Evolutionary conservation across 1,140 invertebrate genomes (phyloP).

Genomic region (Spodoptera frugiperda): DNA sequence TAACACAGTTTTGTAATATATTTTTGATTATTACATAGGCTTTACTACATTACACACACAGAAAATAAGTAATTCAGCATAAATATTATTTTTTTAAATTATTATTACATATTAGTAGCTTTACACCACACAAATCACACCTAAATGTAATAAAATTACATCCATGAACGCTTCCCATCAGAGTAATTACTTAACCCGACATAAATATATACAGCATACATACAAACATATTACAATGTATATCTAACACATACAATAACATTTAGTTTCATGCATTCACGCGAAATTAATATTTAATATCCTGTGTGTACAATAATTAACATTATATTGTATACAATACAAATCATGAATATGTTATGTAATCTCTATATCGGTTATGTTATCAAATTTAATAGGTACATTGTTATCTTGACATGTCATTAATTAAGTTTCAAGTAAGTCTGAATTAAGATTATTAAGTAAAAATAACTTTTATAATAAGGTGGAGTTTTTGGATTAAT

Average conservation of each 20-base stretch:
- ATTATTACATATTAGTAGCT: too few relatives aligned
- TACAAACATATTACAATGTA: neutral
- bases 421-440: constrained; percentile 10
- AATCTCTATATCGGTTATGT: neutral
- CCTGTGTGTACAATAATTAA: constrained; percentile 34
- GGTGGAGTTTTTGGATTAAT: too few relatives aligned
- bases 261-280: constrained; percentile 2
- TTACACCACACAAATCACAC: too few relatives aligned
- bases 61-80: too few relatives aligned
- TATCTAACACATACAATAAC: constrained; percentile 12
- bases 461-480: too few relatives aligned
- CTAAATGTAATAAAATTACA: too few relatives aligned
- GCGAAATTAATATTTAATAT: constrained; percentile 36
- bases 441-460: neutral
- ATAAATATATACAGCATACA: neutral
- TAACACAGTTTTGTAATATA: too few relatives aligned
- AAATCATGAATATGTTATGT: constrained; percentile 39
- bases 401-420: neutral
- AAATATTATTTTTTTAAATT: too few relatives aligned
- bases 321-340: constrained; percentile 16
- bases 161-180: too few relatives aligned
- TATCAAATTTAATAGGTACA: constrained; percentile 33
- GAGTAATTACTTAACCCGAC: neutral
- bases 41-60: too few relatives aligned
- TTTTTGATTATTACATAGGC: too few relatives aligned